Base-by-base conservation (phyloP, 2,888 invertebrate species). In the Apomyelois bistriatella region DNA sequence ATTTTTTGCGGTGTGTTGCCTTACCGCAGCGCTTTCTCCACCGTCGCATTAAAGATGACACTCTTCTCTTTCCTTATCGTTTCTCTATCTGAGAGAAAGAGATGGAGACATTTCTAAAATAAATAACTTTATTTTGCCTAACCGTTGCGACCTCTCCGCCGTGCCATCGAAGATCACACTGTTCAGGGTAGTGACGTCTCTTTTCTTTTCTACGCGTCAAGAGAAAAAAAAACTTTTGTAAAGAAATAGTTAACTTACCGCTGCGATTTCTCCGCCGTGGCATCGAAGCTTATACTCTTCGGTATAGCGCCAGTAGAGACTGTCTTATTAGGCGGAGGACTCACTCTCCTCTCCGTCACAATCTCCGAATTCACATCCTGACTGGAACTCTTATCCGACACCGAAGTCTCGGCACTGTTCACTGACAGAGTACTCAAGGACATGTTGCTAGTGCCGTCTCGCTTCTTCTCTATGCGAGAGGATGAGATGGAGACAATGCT, bases 211-310 rank as follows among this genome's bases (percentile, higher is more conserved):
- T 3, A 22, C 22, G 22, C 22, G n/a, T n/a, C n/a, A n/a, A n/a
- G n/a, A n/a, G n/a, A n/a, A n/a, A n/a, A n/a, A n/a, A n/a, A n/a
- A n/a, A n/a, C n/a, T n/a, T n/a, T n/a, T 22, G 22, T 22, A 22
- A 22, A 22, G 22, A 22, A 5, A 22, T 22, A 22, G n/a, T n/a
- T 5, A 16, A 54, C 70, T 58, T 1, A 90, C 85, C 94, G 93
- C 66, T 94, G 94, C 1, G 93, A 93, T 64, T 96, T 94, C 72
- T 96, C 96, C 0, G 97, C 96, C 0, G 96, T 96, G 75, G 96
- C 95, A 82, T 97, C 97, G 68, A 97, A 97, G 76, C 96, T 97
- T 66, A 97, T 97, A 70, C 96, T 97, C 83, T 97, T 97, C 0
- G 97, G 96, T 68, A 97, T 97, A 1, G 97, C 96, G 0, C 97